phyloP scores from a whole-genome alignment of 2,113 vertebrate genomes.

The Siniperca knerii region DNA sequence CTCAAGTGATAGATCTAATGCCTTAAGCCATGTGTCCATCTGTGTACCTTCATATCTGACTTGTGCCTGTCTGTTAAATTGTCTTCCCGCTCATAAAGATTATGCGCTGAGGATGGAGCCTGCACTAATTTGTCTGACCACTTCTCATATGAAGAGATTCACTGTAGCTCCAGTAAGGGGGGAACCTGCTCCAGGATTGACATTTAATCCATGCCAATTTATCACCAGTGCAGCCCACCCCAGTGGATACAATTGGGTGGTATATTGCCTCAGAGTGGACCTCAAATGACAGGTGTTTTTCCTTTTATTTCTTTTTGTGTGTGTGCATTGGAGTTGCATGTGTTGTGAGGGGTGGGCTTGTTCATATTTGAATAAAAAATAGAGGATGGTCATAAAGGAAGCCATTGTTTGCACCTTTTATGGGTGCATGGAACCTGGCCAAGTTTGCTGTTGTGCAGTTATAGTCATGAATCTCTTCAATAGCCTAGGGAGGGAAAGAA shows the following conservation, averaged over 20 bases:
- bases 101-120: conserved; percentile 38
- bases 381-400: conserved; percentile 46
- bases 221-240: conserved; percentile 68
- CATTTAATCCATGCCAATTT: conserved; percentile 83
- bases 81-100: conserved; percentile 38
- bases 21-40: background rate
- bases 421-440: conserved; percentile 45
- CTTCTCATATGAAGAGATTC: conserved; percentile 57
- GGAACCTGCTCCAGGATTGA: conserved; percentile 72
- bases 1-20: background rate
- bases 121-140: conserved; percentile 54
- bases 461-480: conserved; percentile 63
- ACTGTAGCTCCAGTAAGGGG: conserved; percentile 50
- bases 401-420: conserved; percentile 52
- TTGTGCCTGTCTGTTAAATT: conserved; percentile 18
- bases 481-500: conserved; percentile 56
- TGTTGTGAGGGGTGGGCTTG: conserved; percentile 6
- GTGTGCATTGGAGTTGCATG: background rate
- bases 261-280: conserved; percentile 49
- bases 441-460: conserved; percentile 55
- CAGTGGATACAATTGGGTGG: conserved; percentile 53
- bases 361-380: conserved; percentile 53
- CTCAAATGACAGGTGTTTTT: conserved; percentile 43
- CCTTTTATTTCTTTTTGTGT: conserved; percentile 25
- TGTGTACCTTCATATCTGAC: conserved; percentile 18